Conservation (phyloP, 2,113 vertebrate genomes). For the Pampusana beccarii region DNA sequence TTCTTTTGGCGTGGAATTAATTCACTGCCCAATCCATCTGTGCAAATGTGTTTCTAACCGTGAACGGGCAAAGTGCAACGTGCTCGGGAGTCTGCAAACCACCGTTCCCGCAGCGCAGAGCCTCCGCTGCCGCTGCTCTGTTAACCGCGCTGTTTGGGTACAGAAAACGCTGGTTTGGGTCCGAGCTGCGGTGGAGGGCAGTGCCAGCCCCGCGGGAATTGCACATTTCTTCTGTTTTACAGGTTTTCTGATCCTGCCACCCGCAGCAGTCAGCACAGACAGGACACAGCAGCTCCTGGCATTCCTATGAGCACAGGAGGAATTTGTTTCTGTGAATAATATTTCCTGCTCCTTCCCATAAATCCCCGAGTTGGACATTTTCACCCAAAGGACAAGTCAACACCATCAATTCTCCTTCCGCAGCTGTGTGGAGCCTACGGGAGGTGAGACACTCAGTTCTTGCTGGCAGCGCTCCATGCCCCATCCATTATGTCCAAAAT, state of each 20-base stretch:
- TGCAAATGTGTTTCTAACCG: background rate
- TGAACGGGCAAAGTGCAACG: background rate
- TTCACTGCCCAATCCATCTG: background rate
- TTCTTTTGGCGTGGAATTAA: background rate
- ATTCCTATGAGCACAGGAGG: background rate
- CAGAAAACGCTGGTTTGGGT: no score
- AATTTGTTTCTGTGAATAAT: background rate
- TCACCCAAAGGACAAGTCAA: background rate
- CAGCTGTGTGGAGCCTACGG: background rate
- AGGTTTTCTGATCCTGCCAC: background rate
- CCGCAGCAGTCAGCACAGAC: accelerated
- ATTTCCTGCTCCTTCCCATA: background rate
- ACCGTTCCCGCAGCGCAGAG: background rate
- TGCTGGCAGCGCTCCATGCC: accelerated
- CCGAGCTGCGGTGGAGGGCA: no score
- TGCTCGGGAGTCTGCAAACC: background rate
- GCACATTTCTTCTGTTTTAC: no score
- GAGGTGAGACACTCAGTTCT: no score
- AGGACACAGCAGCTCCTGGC: background rate
- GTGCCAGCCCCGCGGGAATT: no score
- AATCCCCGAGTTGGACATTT: accelerated
- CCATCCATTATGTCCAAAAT: background rate
- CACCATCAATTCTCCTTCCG: background rate
- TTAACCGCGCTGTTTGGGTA: no score
- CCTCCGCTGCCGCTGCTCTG: background rate